Percentiles rank a stretch among this genome's conserved stretches.
Evolutionary conservation across 2,797 vertebrate genomes (phyloP).

Genomic region (Petrocephalus sullivani): DNA sequence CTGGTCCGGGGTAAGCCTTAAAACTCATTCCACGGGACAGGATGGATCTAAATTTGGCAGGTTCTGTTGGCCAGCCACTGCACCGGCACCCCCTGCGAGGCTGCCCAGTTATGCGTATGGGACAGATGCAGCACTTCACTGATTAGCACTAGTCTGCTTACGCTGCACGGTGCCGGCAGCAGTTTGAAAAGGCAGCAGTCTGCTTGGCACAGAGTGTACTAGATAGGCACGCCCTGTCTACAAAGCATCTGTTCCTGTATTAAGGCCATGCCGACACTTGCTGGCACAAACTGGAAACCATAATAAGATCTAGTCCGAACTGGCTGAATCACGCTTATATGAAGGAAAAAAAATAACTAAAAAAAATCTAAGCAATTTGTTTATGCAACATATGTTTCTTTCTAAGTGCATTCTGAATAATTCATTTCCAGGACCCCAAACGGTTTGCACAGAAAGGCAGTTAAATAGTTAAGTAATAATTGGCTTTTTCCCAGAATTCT

Average conservation of each 20-base stretch:
- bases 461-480: not conserved
- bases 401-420: not conserved
- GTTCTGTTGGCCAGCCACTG: not conserved
- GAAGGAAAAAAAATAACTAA: not conserved
- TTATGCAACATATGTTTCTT: not conserved
- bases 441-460: not conserved
- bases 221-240: not conserved
- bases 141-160: constrained; percentile 7
- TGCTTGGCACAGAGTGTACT: not conserved
- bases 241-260: not conserved
- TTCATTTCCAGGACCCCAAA: not conserved
- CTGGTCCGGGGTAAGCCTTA: constrained; percentile 88
- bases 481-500: not conserved
- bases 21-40: not conserved
- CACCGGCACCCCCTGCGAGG: not conserved
- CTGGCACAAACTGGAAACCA: not conserved
- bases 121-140: not conserved
- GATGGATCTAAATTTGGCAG: not conserved
- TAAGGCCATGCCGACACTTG: not conserved
- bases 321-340: not conserved
- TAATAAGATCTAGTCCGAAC: not conserved
- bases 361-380: not conserved
- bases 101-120: not conserved
- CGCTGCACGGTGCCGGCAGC: not conserved
- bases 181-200: not conserved